These are phyloP conservation scores for Moxostoma hubbsi DNA, from an alignment of 2,797 vertebrate species.

Conservation along the genomic window DNA sequence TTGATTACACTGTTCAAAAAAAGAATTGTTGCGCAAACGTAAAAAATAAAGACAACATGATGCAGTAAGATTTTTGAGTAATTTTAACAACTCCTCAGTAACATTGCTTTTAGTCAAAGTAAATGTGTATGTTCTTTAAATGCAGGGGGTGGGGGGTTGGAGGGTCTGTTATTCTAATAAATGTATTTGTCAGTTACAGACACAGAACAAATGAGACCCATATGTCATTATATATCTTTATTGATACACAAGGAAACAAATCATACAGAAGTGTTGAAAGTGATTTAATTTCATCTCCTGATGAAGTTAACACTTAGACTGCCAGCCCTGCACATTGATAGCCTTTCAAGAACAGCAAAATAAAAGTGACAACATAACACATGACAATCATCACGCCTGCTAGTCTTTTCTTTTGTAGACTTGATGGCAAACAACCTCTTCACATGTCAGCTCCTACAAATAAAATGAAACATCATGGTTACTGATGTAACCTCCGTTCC, in stretches of 20 bases:
- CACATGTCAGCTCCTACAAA: conserved; percentile 86
- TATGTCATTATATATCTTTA: conserved; percentile 1
- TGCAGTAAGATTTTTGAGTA: too few relatives aligned
- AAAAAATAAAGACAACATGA: too few relatives aligned
- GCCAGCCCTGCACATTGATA: background rate
- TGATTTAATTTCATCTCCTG: background rate
- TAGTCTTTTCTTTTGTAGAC: conserved; percentile 84
- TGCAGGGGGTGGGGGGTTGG: too few relatives aligned
- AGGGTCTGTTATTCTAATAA: too few relatives aligned
- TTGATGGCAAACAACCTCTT: conserved; percentile 85
- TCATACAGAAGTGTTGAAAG: background rate
- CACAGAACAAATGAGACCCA: background rate
- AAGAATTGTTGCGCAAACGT: too few relatives aligned
- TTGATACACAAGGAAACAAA: background rate
- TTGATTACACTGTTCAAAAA: too few relatives aligned
- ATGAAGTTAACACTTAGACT: background rate
- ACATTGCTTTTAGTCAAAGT: too few relatives aligned
- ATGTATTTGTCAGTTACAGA: background rate
- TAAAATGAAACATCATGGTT: background rate
- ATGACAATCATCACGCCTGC: background rate
- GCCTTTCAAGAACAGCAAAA: background rate
- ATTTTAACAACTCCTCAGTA: too few relatives aligned
- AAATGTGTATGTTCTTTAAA: too few relatives aligned
- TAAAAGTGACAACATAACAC: background rate
- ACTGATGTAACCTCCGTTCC: too few relatives aligned